A percentile compares a stretch with the other conserved stretches of the same genome.
phyloP scores from a whole-genome alignment of 2,113 vertebrate species.

The Monarcha castaneiventris region DNA sequence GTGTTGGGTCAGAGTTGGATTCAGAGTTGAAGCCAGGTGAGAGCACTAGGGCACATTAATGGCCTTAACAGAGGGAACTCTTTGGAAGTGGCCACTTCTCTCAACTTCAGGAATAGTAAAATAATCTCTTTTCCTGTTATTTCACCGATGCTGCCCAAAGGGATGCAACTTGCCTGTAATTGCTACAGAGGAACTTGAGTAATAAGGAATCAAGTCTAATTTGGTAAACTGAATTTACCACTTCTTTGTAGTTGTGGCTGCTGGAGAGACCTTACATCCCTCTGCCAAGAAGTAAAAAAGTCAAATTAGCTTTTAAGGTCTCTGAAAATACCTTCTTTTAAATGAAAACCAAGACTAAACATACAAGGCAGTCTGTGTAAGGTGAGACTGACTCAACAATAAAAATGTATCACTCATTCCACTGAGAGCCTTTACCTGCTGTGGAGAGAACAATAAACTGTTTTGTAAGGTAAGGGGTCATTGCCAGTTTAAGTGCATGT shows the following conservation, averaged over 20 bases:
- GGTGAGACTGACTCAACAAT: conserved; percentile 42
- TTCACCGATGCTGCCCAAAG: conserved; percentile 9
- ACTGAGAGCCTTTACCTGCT: conserved; percentile 34
- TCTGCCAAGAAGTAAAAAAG: conserved; percentile 6
- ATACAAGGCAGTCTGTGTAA: not conserved
- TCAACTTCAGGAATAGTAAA: not conserved
- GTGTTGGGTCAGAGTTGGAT: not conserved
- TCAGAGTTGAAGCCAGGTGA: not conserved
- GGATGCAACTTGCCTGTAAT: conserved; percentile 22
- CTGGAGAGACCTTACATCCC: not conserved
- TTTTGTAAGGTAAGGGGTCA: conserved; percentile 63
- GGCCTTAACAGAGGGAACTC: not conserved
- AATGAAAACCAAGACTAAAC: conserved; percentile 18
- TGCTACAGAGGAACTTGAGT: not conserved
- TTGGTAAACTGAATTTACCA: conserved; percentile 37
- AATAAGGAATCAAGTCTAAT: conserved; percentile 43
- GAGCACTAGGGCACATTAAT: not conserved
- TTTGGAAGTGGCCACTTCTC: not conserved
- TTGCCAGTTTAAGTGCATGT: conserved; percentile 56
- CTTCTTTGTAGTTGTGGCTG: conserved; percentile 18
- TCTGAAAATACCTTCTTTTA: conserved; percentile 13
- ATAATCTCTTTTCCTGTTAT: conserved; percentile 19
- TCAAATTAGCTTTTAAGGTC: conserved; percentile 7
- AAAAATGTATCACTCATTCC: conserved; percentile 31
- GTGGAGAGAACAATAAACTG: conserved; percentile 60